These are phyloP conservation scores for Cardiocondyla obscurior DNA, from an alignment of 1,140 invertebrate genomes.

Conservation along the genomic window DNA sequence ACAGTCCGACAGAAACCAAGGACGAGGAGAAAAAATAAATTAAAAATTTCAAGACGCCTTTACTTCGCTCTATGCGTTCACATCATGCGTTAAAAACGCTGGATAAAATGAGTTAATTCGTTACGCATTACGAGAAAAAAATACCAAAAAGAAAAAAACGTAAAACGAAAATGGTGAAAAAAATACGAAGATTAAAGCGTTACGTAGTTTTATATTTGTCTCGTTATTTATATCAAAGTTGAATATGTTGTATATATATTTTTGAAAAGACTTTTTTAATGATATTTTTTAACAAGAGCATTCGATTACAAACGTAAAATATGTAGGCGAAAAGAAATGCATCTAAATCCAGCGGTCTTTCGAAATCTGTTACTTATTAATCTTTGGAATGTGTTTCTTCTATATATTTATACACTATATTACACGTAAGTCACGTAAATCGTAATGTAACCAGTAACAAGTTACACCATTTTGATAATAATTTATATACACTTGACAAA, in stretches of 20 bases:
- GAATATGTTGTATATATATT: background rate
- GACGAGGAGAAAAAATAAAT: slow-evolving; percentile 7
- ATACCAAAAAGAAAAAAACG: background rate
- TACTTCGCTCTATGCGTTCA: background rate
- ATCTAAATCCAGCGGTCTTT: background rate
- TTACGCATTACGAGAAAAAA: background rate
- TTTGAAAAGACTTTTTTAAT: background rate
- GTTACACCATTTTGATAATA: background rate
- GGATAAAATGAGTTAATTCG: slow-evolving; percentile 14
- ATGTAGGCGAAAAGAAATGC: background rate
- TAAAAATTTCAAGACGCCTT: background rate
- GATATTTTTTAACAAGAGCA: background rate
- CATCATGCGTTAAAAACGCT: background rate
- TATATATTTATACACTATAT: background rate
- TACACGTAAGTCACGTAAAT: background rate
- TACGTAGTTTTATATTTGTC: background rate
- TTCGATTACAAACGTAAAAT: background rate
- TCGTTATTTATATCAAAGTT: background rate
- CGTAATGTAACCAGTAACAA: background rate
- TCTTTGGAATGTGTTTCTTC: background rate
- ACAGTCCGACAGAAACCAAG: background rate
- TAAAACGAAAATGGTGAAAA: background rate
- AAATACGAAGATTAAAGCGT: background rate
- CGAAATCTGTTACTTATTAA: background rate
- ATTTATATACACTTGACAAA: background rate